Evolutionary conservation across 2,113 vertebrate genomes (phyloP).

Genomic region (Rostratula benghalensis): DNA sequence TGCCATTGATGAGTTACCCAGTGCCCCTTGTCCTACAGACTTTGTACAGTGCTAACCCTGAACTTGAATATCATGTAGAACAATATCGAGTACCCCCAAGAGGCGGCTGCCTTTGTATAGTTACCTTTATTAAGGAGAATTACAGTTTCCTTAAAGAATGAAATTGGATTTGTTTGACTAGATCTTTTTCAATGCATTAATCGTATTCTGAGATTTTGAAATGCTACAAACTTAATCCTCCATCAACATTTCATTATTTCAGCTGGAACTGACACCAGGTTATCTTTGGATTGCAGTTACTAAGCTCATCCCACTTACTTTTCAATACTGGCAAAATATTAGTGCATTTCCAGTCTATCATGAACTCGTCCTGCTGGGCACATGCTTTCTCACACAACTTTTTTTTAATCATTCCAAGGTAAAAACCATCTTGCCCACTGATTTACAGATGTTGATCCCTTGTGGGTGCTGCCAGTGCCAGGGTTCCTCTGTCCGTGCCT

Average conservation of each 20-base stretch:
- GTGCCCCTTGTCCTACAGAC: background rate
- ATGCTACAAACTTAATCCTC: background rate
- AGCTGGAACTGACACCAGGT: background rate
- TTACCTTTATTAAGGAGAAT: background rate
- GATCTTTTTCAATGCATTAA: background rate
- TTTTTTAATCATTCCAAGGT: background rate
- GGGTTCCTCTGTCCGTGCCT: background rate
- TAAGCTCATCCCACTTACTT: background rate
- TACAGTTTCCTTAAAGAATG: background rate
- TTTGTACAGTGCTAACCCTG: background rate
- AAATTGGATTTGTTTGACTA: background rate
- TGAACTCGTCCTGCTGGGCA: background rate
- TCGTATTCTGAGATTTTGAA: background rate
- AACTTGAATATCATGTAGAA: background rate
- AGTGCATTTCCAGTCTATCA: background rate
- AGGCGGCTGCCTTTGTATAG: background rate
- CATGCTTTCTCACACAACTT: background rate
- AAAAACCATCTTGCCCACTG: background rate
- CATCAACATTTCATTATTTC: background rate
- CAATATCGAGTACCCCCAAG: background rate
- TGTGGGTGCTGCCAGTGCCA: background rate
- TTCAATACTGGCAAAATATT: background rate
- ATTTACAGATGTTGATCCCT: background rate
- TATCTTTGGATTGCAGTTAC: background rate
- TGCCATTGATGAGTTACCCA: background rate